Base-by-base conservation (phyloP, 2,113 vertebrate species). In the Mus spicilegus region DNA sequence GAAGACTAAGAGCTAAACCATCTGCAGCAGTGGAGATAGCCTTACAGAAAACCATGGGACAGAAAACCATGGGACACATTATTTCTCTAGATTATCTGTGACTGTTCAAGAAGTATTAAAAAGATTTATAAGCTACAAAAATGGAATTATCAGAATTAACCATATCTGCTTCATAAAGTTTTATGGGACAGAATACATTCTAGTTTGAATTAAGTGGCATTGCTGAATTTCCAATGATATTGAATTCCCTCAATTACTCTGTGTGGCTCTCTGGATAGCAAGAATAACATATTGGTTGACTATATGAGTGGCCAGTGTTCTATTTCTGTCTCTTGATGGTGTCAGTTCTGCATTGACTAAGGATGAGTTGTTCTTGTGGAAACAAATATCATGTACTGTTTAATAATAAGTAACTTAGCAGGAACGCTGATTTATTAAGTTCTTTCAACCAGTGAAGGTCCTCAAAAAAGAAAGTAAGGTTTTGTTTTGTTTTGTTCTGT, bases 91-190 rank as follows among this genome's bases (percentile, higher is more conserved):
- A 69, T 95, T 89, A 26, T 9, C n/a, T 73, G 70, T 73, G 51
- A 81, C 51, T 93, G 89, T 42, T 46, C 75, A 54, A 78, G 51
- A 93, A 30, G 78, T 70, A 58, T 78, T 28, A 84, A 51, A 67
- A 70, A 39, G 58, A 89, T 96, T 70, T 89, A 75, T 95, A 91
- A 96, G 14, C 26, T 91, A 54, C 7, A 77, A 90, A 73, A 76
- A 58, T 28, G 46, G 49, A 58, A 84, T 89, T 72, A 65, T 72
- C 33, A 42, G 33, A 96, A 95, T 93, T 87, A 96, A 63, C 51
- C 65, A 24, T 42, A 70, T 93, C 67, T 91, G 42, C 33, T 87
- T 96, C 67, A 54, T 93, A 33, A 96, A 42, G 46, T 92, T 87
- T 77, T 42, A 90, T 33, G 46, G 51, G 76, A 20, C n/a, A 93